Base-by-base conservation (phyloP, 2,888 invertebrate species). In the Andricus quercusramuli region DNA sequence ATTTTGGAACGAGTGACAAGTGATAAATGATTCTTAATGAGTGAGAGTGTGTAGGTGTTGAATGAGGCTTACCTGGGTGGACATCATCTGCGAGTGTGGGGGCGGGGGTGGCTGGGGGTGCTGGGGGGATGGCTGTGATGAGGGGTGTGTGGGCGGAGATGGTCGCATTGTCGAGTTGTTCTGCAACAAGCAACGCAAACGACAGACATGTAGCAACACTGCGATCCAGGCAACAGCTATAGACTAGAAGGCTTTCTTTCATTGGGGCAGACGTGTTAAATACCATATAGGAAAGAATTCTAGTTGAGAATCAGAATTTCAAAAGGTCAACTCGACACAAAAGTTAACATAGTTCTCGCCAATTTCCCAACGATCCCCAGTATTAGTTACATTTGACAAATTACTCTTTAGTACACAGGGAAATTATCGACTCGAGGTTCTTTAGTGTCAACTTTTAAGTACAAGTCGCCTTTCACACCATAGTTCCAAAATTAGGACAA, bases 41-140 rank as follows among this genome's bases (percentile, higher is more conserved):
- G 85, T 86, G 89, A 86, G 79, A 82, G 87, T 89, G 87, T 89
- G 89, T 88, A 84, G 78, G 88, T 89, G 88, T 88, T 88, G 88
- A 91, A 89, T 90, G 91, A 89, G 88, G 85, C 92, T 92, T 93
- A 94, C 94, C 93, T 97, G 97, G 89, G 94, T 95, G 91, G 96
- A 95, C 96, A 96, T 96, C 96, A 96, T 96, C 94, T 95, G 97
- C 94, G 94, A 95, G 95, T 92, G 97, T 94, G 95, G 97, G 94
- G 95, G 97, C 94, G 93, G 97, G 94, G 94, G 92, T 92, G 94
- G 97, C 95, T 93, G 97, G 92, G 96, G 95, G 94, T 96, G 94
- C 93, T 94, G 96, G 93, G 96, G 97, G 93, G 97, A 98, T 93
- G 97, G 98, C 93, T 98, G 98, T 93, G 97, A 98, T 89, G 97